Evolutionary conservation across 2,797 vertebrate genomes (phyloP).

Genomic region (Molossus molossus): DNA sequence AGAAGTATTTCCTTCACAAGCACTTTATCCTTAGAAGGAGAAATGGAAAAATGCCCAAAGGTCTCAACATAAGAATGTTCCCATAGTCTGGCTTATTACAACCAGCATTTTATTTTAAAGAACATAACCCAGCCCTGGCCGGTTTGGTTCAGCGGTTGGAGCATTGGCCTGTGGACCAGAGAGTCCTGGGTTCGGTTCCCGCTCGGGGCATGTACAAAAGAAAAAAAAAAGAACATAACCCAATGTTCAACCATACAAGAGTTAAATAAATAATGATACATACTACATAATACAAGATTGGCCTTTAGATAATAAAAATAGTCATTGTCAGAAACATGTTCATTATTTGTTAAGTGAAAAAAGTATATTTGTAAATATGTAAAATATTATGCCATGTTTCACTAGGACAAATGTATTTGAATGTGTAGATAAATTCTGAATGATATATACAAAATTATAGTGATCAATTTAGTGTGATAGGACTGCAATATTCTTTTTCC

Average conservation of each 20-base stretch:
- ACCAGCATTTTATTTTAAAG: conserved; percentile 8
- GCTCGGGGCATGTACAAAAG: too few relatives aligned
- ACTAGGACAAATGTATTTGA: background rate
- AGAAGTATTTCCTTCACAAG: background rate
- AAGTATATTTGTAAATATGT: background rate
- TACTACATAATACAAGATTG: background rate
- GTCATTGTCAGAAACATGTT: conserved; percentile 26
- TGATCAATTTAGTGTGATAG: background rate
- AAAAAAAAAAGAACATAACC: conserved; percentile 50
- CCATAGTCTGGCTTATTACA: background rate
- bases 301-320: conserved; percentile 38
- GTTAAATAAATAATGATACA: background rate
- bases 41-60: background rate
- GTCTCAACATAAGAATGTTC: background rate
- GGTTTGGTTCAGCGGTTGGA: too few relatives aligned
- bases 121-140: background rate
- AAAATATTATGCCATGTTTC: background rate
- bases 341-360: background rate
- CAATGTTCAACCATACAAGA: background rate
- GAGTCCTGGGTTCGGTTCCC: too few relatives aligned
- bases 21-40: background rate
- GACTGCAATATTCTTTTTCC: background rate
- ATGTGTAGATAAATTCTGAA: background rate
- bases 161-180: too few relatives aligned
- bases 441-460: background rate